Evolutionary conservation across 1,140 invertebrate species (phyloP), one percentile per base, ranked within the genome.

Genomic region (Drosophila willistoni): DNA sequence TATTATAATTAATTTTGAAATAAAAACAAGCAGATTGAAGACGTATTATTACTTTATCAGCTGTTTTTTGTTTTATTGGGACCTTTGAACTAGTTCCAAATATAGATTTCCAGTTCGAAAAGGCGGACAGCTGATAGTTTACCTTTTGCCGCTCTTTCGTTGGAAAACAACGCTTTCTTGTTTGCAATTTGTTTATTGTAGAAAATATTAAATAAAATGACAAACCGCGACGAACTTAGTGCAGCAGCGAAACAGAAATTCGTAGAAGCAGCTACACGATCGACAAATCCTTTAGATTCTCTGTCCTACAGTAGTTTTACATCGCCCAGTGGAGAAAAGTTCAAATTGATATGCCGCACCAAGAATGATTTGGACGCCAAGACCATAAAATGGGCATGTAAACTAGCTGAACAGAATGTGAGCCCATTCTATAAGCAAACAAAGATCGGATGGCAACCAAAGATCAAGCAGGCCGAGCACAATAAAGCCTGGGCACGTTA

Each of bases 361-460:
- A 92, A 92, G 68, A 33, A 36, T 17, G 91, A 92, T 25, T 79
- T 91, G 64, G 90, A 92, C 62, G 17, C 83, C 3, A 92, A 93
- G 59, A 91, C 91, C 10, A 68, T 93, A 2, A 92, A 94, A 39
- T 95, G 94, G 94, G 93, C 94, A 7, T 95, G 95, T 77, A 93
- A 95, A 71, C 91, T 96, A 14, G 94, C 94, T 61, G 94, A 95
- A 79, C 87, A 90, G 47, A 96, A 96, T 81, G 95, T 96, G 93
- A 93, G 95, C 63, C 77, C 91, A 13, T 91, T 94, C 90, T 96
- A 95, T 80, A 93, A 94, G 69, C 77, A 92, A 22, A 92, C 93
- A 0, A 86, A 78, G 19, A 95, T 95, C 94, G 95, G 95, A 3
- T 96, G 95, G 96, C 93, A 95, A 74, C 92, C 93, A 12, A 92